Evolutionary conservation across 2,888 invertebrate species (phyloP).

Genomic region (Tachina grossa): DNA sequence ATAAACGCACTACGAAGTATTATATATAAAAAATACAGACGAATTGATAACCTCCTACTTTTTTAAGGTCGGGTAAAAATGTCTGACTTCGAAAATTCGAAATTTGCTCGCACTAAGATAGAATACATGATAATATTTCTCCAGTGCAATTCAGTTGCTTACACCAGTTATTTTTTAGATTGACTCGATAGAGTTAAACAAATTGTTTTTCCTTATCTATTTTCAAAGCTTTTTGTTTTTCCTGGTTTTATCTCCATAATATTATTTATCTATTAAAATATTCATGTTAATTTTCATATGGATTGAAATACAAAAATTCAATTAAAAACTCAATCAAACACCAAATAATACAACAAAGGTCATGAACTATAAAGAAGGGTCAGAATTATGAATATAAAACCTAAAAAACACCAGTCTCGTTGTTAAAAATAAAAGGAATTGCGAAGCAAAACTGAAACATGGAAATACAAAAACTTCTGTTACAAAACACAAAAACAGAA

Average conservation of each 20-base stretch:
- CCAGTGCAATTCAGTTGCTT: too few species aligned
- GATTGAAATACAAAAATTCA: constrained; percentile 54
- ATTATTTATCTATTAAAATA: constrained; percentile 60
- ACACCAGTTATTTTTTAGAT: too few species aligned
- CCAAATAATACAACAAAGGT: constrained; percentile 46
- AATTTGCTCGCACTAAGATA: too few species aligned
- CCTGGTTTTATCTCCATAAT: neutral
- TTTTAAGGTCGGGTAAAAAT: too few species aligned
- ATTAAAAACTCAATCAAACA: constrained; percentile 59
- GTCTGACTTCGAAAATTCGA: too few species aligned
- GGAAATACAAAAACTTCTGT: constrained; percentile 29
- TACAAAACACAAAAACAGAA: constrained; percentile 10
- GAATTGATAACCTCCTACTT: too few species aligned
- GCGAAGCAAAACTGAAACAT: constrained; percentile 5
- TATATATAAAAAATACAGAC: too few species aligned
- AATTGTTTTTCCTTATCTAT: too few species aligned
- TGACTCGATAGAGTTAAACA: too few species aligned
- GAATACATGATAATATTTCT: too few species aligned
- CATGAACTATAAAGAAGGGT: constrained; percentile 39
- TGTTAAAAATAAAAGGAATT: constrained; percentile 20
- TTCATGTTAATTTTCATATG: constrained; percentile 59
- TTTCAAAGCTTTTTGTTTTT: neutral
- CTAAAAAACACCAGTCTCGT: neutral
- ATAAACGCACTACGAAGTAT: too few species aligned
- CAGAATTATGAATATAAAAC: constrained; percentile 28